Base-by-base conservation (phyloP, 2,797 vertebrate species). In the Forpus xanthops region DNA sequence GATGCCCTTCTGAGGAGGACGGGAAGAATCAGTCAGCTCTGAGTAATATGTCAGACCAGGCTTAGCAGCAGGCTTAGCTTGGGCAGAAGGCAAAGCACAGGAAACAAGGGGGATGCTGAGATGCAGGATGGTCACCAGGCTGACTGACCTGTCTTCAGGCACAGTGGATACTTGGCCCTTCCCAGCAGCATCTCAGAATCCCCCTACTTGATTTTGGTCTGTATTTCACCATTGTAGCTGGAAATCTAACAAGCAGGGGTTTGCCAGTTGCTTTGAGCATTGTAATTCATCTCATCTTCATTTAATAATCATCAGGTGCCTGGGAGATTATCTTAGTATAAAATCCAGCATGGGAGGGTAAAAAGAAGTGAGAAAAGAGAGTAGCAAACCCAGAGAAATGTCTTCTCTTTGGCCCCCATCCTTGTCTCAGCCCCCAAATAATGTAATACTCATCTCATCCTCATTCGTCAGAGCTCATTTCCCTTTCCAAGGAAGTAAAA, bases 401-500 rank as follows among this genome's bases (percentile, higher is more conserved):
- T 37, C 39, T 58, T 76, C 35, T 75, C 27, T 88, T 50, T 73
- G 39, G 35, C 33, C 55, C 20, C 27, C 3, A 3, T 16, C 25
- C 25, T 89, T 78, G 12, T 14, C n/a, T 81, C 74, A 72, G 39
- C 11, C 60, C 79, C 55, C 55, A 93, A 39, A 96, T 39, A 85
- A 78, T 19, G 31, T 21, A 62, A 45, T 86, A 55, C 37, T 84
- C 42, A 16, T 53, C 53, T 90, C 62, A 80, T n/a, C 15, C 27
- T 44, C 1, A 4, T 88, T 88, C 1, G 3, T 88, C 82, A 92
- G 91, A 93, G 85, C 82, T 88, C 82, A 91, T 94, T 95, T 94
- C 62, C 85, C 76, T 87, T 60, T 56, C 33, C 66, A 84, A 84
- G 70, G 73, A 92, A 91, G 89, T 78, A 93, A 83, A 80, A 84